Conservation (phyloP, 2,113 vertebrate species). For the Microcebus jonahi region DNA sequence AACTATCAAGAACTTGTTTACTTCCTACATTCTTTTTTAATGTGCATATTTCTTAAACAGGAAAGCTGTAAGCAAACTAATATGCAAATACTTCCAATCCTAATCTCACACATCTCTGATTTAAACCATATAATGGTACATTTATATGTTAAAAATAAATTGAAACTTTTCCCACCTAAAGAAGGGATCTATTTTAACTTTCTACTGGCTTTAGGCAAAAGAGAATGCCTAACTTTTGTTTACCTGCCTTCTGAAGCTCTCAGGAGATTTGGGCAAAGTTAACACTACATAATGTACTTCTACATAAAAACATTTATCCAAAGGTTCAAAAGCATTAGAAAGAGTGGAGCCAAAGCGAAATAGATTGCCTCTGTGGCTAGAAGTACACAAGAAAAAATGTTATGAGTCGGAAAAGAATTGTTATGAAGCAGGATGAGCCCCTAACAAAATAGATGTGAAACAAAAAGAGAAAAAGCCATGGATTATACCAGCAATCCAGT, state of each 20-base stretch:
- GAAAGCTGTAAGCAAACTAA: not conserved
- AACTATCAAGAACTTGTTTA: not conserved
- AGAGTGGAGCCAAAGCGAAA: constrained; percentile 45
- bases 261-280: constrained; percentile 56
- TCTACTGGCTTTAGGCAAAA: constrained; percentile 51
- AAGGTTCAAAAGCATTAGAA: constrained; percentile 15
- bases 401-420: constrained; percentile 13
- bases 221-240: constrained; percentile 49
- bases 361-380: not conserved
- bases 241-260: constrained; percentile 33
- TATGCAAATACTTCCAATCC: not conserved
- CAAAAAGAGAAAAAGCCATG: constrained; percentile 18
- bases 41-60: not conserved
- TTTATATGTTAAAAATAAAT: not conserved
- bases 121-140: not conserved
- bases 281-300: constrained; percentile 48
- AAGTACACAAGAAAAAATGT: not conserved
- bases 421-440: not conserved
- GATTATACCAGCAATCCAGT: constrained; percentile 96
- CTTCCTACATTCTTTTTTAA: not conserved
- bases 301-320: constrained; percentile 49
- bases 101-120: not conserved
- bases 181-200: not conserved
- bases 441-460: constrained; percentile 2
- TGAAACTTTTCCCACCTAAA: not conserved